Conservation (phyloP, 1,140 invertebrate species). For the Bicyclus anynana region DNA sequence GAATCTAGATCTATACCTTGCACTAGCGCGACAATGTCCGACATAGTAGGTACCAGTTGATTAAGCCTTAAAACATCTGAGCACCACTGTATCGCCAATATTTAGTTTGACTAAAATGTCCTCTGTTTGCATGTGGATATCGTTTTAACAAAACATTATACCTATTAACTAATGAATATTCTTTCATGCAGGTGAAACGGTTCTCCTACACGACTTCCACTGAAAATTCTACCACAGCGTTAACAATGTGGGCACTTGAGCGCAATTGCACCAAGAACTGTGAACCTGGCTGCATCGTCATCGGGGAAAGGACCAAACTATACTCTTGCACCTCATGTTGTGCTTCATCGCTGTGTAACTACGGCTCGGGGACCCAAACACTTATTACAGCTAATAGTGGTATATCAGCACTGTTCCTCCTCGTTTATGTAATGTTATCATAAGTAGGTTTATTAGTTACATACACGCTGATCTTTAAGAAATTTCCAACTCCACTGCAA, state of each 20-base stretch:
- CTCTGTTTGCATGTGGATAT: too few species aligned
- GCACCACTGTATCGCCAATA: too few species aligned
- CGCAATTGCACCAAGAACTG: conserved; percentile 89
- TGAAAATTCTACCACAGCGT: conserved; percentile 85
- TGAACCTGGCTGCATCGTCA: conserved; percentile 90
- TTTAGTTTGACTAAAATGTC: too few species aligned
- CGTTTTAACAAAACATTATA: too few species aligned
- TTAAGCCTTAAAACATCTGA: too few species aligned
- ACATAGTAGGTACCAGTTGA: too few species aligned
- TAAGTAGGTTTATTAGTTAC: not conserved
- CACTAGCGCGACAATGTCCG: too few species aligned
- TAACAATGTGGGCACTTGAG: conserved; percentile 89
- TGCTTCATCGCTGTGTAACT: conserved; percentile 86
- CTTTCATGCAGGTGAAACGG: conserved; percentile 83
- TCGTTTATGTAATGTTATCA: not conserved
- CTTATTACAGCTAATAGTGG: not conserved
- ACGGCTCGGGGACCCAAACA: conserved; percentile 76
- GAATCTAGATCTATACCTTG: too few species aligned
- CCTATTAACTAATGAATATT: too few species aligned
- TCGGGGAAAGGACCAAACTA: conserved; percentile 90
- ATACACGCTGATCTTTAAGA: not conserved
- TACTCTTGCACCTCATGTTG: conserved; percentile 91
- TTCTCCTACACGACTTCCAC: conserved; percentile 90
- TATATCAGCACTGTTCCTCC: not conserved
- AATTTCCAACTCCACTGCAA: not conserved